Base-by-base conservation (phyloP, 1,140 invertebrate genomes). In the Anastrepha ludens region DNA sequence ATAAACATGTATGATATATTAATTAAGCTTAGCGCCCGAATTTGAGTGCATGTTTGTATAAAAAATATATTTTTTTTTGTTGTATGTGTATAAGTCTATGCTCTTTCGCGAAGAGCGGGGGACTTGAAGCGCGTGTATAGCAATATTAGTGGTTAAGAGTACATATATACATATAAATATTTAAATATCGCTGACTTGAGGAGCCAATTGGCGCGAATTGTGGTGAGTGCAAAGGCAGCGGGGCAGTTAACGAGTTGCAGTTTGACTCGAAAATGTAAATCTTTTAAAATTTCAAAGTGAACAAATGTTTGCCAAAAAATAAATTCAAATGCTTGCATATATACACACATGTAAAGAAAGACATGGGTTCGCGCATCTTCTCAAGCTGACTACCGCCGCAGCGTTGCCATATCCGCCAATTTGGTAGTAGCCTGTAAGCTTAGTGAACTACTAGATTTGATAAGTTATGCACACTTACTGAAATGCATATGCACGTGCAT, bases 131-230 rank as follows among this genome's bases (percentile, higher is more conserved):
- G 85, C 85, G 85, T 86, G 85, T 60, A 86, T 86, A 86, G 85
- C 85, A 86, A 86, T 86, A 86, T 86, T 86, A 86, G 85, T 39
- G n/a, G 29, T 86, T 86, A 86, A 62, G 55, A 39, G 6, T 86
- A 86, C 17, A 44, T 44, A 81, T 20, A 81, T 50, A 62, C 29
- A 29, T 29, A 29, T 74, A 47, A 41, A 47, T n/a, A 74, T 17
- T 47, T 58, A 81, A 55, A 55, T 2, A 81, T 15, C 11, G 13
- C 17, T 17, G 47, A 50, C n/a, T 20, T 11, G 15, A 9, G 47
- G 5, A 55, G 74, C 41, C n/a, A n/a, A 81, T 47, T 81, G 47
- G 60, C 60, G 60, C 8, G n/a, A 6, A 67, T 7, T 39, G 39
- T 13, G 44, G 39, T 5, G 13, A 13, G 67, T 44, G 41, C 41